Conservation (phyloP, 1,140 invertebrate genomes). For the Sesamia nonagrioides region DNA sequence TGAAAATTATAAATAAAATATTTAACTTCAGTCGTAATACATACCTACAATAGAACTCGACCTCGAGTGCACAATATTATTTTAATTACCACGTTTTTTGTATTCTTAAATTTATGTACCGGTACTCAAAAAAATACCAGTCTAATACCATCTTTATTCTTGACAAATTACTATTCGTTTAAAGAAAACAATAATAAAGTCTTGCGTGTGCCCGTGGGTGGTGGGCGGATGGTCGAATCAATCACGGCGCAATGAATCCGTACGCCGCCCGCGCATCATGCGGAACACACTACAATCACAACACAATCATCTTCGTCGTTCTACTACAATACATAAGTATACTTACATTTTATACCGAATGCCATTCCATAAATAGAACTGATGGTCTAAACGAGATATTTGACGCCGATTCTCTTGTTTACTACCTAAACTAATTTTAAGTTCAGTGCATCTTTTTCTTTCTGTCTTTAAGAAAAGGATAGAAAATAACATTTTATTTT, state of each 20-base stretch:
- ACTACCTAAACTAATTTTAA: too few relatives aligned
- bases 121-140: neutral
- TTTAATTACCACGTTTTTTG: too few relatives aligned
- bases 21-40: neutral
- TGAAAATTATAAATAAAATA: too few relatives aligned
- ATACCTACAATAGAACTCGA: too few relatives aligned
- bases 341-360: slow-evolving; percentile 1
- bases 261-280: slow-evolving; percentile 38
- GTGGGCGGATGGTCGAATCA: slow-evolving; percentile 55
- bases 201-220: slow-evolving; percentile 48
- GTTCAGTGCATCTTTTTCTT: too few relatives aligned
- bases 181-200: neutral
- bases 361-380: slow-evolving; percentile 13
- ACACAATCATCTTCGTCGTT: slow-evolving; percentile 16
- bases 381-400: too few relatives aligned
- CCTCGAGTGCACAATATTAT: too few relatives aligned
- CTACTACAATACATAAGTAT: neutral
- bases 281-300: slow-evolving; percentile 37
- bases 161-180: neutral
- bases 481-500: too few relatives aligned
- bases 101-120: too few relatives aligned
- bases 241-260: slow-evolving; percentile 47
- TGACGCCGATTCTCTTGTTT: too few relatives aligned
- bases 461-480: too few relatives aligned
- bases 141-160: neutral